Percentiles rank a stretch among this genome's conserved stretches.
phyloP scores from a whole-genome alignment of 2,797 vertebrate species.

The Schizopygopsis malacanthus region DNA sequence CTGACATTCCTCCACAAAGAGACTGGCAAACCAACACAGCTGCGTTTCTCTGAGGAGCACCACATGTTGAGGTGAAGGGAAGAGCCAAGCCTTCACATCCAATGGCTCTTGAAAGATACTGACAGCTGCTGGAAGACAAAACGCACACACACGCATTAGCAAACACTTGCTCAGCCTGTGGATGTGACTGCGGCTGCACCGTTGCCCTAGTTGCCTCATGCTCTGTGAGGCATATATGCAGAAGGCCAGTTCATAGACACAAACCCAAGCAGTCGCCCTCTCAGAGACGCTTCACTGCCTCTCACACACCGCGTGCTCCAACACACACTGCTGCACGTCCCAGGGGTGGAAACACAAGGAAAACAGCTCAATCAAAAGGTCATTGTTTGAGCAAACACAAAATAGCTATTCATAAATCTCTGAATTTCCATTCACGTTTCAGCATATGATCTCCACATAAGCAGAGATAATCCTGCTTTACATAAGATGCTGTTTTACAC shows the following conservation, averaged over 20 bases:
- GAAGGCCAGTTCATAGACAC: slow-evolving; percentile 29
- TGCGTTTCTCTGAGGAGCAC: not conserved
- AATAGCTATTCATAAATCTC: slow-evolving; percentile 18
- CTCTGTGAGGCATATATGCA: slow-evolving; percentile 34
- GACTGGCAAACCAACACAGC: not conserved
- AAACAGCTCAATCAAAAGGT: slow-evolving; percentile 43
- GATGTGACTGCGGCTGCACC: slow-evolving; percentile 39
- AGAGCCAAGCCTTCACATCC: slow-evolving; percentile 58
- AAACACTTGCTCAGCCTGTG: slow-evolving; percentile 55
- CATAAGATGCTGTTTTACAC: not conserved
- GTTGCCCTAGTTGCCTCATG: slow-evolving; percentile 30
- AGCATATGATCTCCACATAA: not conserved
- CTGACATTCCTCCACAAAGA: slow-evolving; percentile 29
- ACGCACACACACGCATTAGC: slow-evolving; percentile 48
- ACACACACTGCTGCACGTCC: not conserved
- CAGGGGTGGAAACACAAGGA: slow-evolving; percentile 1
- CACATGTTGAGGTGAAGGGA: slow-evolving; percentile 45
- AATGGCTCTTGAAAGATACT: slow-evolving; percentile 62
- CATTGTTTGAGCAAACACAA: slow-evolving; percentile 19
- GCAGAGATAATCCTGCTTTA: not conserved
- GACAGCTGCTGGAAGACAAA: slow-evolving; percentile 69
- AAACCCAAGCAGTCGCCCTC: slow-evolving; percentile 16
- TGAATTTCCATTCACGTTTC: slow-evolving; percentile 16
- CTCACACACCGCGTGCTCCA: slow-evolving; percentile 6
- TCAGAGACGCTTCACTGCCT: not conserved